These are phyloP conservation scores for Ascaphus truei DNA, from an alignment of 2,113 vertebrate species.

Conservation along the genomic window DNA sequence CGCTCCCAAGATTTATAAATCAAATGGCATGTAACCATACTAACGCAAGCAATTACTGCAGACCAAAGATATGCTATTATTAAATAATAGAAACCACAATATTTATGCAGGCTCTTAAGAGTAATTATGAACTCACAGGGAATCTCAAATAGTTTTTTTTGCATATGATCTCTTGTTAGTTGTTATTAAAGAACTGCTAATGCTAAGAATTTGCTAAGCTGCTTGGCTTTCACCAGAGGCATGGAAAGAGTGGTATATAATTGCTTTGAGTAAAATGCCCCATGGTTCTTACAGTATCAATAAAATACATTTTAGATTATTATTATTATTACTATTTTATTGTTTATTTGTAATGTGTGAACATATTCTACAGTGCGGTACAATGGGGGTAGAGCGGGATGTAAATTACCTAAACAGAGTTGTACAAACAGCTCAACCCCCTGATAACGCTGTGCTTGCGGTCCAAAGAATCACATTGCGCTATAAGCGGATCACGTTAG, in stretches of 20 bases:
- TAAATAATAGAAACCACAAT: conserved; percentile 8
- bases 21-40: background rate
- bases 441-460: too few relatives aligned
- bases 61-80: background rate
- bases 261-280: background rate
- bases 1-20: background rate
- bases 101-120: background rate
- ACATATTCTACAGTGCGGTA: too few relatives aligned
- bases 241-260: background rate
- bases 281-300: background rate
- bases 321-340: too few relatives aligned
- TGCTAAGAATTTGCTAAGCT: too few relatives aligned
- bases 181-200: background rate
- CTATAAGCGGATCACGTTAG: too few relatives aligned
- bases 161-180: background rate
- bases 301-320: too few relatives aligned
- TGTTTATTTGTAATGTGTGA: too few relatives aligned
- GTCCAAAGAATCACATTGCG: too few relatives aligned
- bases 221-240: background rate
- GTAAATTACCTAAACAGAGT: too few relatives aligned
- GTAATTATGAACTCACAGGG: background rate
- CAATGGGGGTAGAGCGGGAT: too few relatives aligned
- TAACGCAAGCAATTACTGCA: background rate
- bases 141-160: background rate
- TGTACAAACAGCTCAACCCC: too few relatives aligned